Base-by-base conservation (phyloP, 1,140 invertebrate genomes). In the Drosophila seguyi region DNA sequence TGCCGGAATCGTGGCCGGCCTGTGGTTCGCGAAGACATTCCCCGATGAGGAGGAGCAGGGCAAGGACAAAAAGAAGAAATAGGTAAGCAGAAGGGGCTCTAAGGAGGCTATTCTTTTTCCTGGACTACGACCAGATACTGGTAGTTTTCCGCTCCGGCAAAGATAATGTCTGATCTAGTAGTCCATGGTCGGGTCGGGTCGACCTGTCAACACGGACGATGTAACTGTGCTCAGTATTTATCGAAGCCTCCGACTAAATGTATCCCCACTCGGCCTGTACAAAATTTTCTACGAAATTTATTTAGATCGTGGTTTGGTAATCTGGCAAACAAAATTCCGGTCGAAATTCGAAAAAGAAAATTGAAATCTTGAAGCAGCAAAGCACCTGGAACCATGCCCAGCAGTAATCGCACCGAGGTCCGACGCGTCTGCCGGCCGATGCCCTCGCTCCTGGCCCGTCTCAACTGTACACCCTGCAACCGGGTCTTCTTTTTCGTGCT, bases 11-110 rank as follows among this genome's bases (percentile, higher is more conserved):
- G 7, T 90, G 14, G 81, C 75, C 0, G 86, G 85, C 6, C 36
- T 81, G 16, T 90, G 85, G 85, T 90, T 81, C 27, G 69, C 38
- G 7, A 81, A 90, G n/a, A 85, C 77, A 6, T 90, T 85, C 29
- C 75, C 78, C 6, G 31, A 25, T 0, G 65, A 84, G 10, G 11
- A n/a, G 25, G 25, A 74, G 7, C 22, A 76, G 6, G 20, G 18
- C 50, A 80, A 84, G n/a, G 68, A 66, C 7, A 62, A 67, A 39
- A 77, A 68, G 39, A 71, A 78, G 38, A 55, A 77, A 41, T 48
- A 47, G 41, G 20, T 13, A n/a, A 52, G 48, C 4, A 52, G 3
- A 6, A 1, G 10, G 10, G 5, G 16, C 16, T n/a, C 7, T 4
- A 7, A 14, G n/a, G 3, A 3, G 20, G 31, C 13, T 36, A 36